Evolutionary conservation across 2,888 invertebrate genomes (phyloP).

Genomic region (Drosophila kambysellisi): DNA sequence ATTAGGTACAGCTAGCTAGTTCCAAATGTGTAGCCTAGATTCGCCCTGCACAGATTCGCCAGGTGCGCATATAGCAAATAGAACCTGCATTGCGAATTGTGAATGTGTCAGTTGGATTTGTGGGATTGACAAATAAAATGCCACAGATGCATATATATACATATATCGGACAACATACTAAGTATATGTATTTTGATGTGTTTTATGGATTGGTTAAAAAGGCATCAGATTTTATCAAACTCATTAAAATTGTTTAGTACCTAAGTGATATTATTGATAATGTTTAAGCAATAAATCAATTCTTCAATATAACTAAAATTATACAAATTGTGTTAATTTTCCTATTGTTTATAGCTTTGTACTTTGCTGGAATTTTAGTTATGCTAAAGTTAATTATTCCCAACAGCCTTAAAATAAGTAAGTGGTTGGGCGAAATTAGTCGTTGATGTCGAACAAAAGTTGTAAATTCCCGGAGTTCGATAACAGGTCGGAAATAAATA

Average conservation of each 20-base stretch:
- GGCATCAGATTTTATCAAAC: constrained; percentile 50
- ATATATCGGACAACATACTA: constrained; percentile 26
- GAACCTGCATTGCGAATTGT: constrained; percentile 53
- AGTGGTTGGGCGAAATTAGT: neutral
- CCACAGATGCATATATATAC: constrained; percentile 7
- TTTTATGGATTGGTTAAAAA: constrained; percentile 44
- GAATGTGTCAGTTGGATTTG: constrained; percentile 25
- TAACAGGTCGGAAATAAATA: neutral
- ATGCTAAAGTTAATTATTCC: neutral
- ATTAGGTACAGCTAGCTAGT: constrained; percentile 59
- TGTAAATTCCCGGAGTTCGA: neutral
- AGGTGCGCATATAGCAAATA: constrained; percentile 9
- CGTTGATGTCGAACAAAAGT: neutral
- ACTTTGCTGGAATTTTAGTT: neutral
- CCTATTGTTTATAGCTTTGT: neutral
- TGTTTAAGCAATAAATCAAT: constrained; percentile 80
- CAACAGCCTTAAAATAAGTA: neutral
- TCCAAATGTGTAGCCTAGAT: constrained; percentile 50
- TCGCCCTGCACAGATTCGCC: neutral
- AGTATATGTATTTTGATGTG: constrained; percentile 38
- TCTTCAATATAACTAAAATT: constrained; percentile 57
- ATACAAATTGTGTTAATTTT: neutral
- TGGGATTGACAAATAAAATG: constrained; percentile 30
- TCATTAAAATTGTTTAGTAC: constrained; percentile 78
- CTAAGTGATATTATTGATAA: constrained; percentile 80